Conservation (phyloP, 2,797 vertebrate species). For the Gambusia yucatana region DNA sequence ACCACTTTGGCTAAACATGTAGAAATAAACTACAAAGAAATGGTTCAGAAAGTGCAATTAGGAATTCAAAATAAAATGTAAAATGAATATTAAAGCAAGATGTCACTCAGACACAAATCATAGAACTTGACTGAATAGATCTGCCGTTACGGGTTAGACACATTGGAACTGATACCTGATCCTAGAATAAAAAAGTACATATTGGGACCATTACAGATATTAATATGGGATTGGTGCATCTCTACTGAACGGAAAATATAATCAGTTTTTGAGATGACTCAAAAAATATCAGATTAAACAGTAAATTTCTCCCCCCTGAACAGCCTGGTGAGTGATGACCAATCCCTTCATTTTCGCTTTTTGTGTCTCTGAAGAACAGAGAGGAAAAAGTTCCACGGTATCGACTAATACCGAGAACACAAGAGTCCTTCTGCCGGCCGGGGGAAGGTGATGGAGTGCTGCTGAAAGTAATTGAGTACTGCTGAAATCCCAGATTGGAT, state of each 20-base stretch:
- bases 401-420: constrained; percentile 7
- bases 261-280: not conserved
- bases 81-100: no score
- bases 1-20: no score
- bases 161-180: no score
- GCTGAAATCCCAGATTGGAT: constrained; percentile 31
- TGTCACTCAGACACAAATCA: no score
- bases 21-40: no score
- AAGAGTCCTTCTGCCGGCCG: constrained; percentile 19
- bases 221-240: no score
- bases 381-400: constrained; percentile 1
- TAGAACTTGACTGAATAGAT: no score
- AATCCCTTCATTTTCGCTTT: not conserved
- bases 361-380: not conserved
- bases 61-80: no score
- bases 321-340: not conserved
- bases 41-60: no score
- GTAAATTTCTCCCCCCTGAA: not conserved
- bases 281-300: not conserved
- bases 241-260: not conserved
- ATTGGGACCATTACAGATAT: no score
- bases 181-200: no score
- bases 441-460: constrained; percentile 39
- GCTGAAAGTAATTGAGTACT: constrained; percentile 39
- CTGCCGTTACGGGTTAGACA: no score